Base-by-base conservation (phyloP, 1,140 invertebrate species). In the Lepidurus arcticus region DNA sequence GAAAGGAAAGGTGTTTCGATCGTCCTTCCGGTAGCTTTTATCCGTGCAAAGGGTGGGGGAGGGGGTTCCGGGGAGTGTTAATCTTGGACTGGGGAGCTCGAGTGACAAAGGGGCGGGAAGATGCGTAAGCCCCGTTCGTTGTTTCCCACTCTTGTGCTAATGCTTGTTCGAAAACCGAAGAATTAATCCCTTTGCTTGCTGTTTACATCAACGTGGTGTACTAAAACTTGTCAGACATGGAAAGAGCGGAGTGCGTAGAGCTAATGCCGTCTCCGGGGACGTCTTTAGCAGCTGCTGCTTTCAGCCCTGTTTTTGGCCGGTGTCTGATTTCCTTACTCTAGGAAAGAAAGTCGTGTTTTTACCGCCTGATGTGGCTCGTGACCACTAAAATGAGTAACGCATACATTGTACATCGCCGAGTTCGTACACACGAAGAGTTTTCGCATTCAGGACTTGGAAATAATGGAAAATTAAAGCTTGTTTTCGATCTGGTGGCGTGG, bases 241-340 rank as follows among this genome's bases (percentile, higher is more conserved):
- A 34, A 34, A n/a, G 4, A 21, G 9, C 21, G 16, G 0, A 16
- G 53, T 65, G 53, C 53, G 34, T 65, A 21, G 9, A n/a, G 21
- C 53, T 65, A 65, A 65, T 65, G 53, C 53, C 16, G 21, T 65
- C 53, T 65, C 53, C 21, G n/a, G 53, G 53, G 53, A 65, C 53
- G 21, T 65, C 21, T 65, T 65, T 65, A 65, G 53, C 53, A 65
- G 53, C 53, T 65, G 53, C 21, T 65, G 16, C 53, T 34, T 7
- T 21, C 53, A n/a, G 45, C 16, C 45, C 45, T 11, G 45, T 47
- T 47, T 47, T 65, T 65, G 21, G 16, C 13, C 53, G 4, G 53
- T 65, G 53, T 65, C 53, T 65, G 16, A 65, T 65, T 65, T 65
- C 34, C 53, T 65, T 9, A 21, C 53, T 65, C 21, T 7, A 65